A percentile compares a stretch with the other conserved stretches of the same genome.
phyloP scores from a whole-genome alignment of 2,113 vertebrate genomes.

The Corythaixoides concolor region DNA sequence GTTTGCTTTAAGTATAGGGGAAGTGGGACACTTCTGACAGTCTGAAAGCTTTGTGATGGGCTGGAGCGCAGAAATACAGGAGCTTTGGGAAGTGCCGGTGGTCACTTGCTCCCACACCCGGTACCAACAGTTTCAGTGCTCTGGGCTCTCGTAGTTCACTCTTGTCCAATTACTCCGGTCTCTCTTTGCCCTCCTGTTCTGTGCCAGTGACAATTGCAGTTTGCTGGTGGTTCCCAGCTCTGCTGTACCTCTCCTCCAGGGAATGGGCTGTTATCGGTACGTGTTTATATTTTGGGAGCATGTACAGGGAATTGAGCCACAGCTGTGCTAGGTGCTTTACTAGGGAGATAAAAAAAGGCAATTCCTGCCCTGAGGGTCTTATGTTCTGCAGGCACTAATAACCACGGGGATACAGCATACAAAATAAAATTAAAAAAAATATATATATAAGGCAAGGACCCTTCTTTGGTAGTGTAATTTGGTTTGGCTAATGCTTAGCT shows the following conservation, averaged over 20 bases:
- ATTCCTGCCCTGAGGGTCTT: neutral
- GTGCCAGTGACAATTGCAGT: neutral
- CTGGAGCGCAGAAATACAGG: neutral
- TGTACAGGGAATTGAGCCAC: neutral
- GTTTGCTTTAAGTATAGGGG: neutral
- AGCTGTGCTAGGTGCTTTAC: neutral
- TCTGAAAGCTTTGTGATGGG: neutral
- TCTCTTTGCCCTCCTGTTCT: neutral
- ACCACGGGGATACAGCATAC: neutral
- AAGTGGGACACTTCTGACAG: rapidly evolving
- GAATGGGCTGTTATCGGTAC: rapidly evolving
- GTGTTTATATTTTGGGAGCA: neutral
- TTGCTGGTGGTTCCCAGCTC: neutral
- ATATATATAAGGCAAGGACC: neutral
- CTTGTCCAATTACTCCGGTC: neutral
- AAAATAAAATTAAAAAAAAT: no score
- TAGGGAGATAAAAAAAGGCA: neutral
- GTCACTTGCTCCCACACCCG: neutral
- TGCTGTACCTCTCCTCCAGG: neutral
- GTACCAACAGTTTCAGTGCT: neutral
- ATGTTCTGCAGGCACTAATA: neutral
- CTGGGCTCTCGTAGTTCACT: neutral
- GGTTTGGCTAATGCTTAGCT: neutral
- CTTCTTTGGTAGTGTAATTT: neutral
- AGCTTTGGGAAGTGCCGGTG: neutral